A percentile compares a stretch with the other conserved stretches of the same genome.
Conservation (phyloP, 2,888 invertebrate species). For the Lithodes maja region DNA sequence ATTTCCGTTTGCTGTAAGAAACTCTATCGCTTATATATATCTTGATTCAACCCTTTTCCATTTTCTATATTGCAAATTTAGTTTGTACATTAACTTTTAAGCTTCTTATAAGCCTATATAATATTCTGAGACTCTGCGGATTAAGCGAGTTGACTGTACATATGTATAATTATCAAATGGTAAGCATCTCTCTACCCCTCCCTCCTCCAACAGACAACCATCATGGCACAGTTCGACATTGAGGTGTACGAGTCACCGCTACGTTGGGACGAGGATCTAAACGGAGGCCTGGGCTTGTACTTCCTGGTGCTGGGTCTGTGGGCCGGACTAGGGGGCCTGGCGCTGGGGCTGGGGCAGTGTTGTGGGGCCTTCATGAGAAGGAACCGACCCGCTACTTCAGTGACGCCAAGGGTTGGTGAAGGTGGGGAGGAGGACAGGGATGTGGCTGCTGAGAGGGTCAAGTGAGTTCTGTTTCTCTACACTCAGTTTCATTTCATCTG, state of each 20-base stretch:
- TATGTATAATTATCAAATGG: too few relatives aligned
- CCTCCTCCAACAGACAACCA: conserved; percentile 22
- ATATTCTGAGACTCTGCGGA: too few relatives aligned
- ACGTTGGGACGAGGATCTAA: conserved; percentile 40
- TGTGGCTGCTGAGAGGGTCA: conserved; percentile 57
- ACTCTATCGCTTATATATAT: too few relatives aligned
- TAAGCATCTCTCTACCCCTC: not conserved
- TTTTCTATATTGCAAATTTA: too few relatives aligned
- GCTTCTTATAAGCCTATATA: too few relatives aligned
- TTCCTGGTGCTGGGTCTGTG: conserved; percentile 37
- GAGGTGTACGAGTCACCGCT: conserved; percentile 46
- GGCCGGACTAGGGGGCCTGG: conserved; percentile 21
- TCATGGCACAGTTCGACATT: conserved; percentile 46
- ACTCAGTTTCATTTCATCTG: not conserved
- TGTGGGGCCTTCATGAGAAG: not conserved
- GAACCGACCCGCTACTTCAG: not conserved
- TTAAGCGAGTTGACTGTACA: too few relatives aligned
- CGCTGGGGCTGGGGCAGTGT: not conserved
- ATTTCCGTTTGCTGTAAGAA: too few relatives aligned
- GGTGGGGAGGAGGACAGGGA: conserved; percentile 53
- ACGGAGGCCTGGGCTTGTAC: conserved; percentile 55
- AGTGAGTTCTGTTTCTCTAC: conserved; percentile 28
- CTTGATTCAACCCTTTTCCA: too few relatives aligned
- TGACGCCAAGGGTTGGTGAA: not conserved
- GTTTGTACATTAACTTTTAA: too few relatives aligned